phyloP scores from a whole-genome alignment of 2,888 invertebrate species.

The Physocephala rufipes region DNA sequence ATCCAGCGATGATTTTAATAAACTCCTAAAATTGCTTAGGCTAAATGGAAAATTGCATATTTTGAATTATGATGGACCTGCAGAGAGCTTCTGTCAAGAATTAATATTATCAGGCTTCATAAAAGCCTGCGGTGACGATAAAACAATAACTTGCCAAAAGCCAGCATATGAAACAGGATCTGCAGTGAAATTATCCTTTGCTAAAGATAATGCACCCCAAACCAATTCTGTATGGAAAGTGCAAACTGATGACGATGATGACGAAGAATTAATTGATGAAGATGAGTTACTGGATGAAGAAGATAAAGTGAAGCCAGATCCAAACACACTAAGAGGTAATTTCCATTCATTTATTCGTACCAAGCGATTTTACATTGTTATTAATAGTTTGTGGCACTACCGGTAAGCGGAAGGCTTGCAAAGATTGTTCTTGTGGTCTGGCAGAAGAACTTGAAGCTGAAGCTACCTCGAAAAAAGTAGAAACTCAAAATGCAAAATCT shows the following conservation, averaged over 20 bases:
- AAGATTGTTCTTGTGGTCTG: conserved; percentile 96
- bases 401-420: conserved; percentile 95
- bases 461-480: conserved; percentile 58
- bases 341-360: conserved; percentile 10
- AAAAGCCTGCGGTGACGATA: conserved; percentile 53
- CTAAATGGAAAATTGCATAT: conserved; percentile 72
- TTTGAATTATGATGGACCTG: conserved; percentile 64
- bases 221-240: conserved; percentile 74
- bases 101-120: conserved; percentile 75
- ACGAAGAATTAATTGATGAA: conserved; percentile 82
- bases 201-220: conserved; percentile 47
- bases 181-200: conserved; percentile 68
- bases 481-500: conserved; percentile 75
- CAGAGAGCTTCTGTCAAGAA: conserved; percentile 65
- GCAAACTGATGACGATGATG: conserved; percentile 67
- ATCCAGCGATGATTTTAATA: conserved; percentile 66
- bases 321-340: conserved; percentile 81
- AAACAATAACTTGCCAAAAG: conserved; percentile 69
- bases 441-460: conserved; percentile 89
- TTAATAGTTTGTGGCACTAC: conserved; percentile 81
- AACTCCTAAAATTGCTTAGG: conserved; percentile 71
- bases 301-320: conserved; percentile 88
- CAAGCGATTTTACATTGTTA: neutral
- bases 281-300: conserved; percentile 89
- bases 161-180: conserved; percentile 80